phyloP scores from a whole-genome alignment of 2,113 vertebrate genomes.

The Pandion haliaetus region DNA sequence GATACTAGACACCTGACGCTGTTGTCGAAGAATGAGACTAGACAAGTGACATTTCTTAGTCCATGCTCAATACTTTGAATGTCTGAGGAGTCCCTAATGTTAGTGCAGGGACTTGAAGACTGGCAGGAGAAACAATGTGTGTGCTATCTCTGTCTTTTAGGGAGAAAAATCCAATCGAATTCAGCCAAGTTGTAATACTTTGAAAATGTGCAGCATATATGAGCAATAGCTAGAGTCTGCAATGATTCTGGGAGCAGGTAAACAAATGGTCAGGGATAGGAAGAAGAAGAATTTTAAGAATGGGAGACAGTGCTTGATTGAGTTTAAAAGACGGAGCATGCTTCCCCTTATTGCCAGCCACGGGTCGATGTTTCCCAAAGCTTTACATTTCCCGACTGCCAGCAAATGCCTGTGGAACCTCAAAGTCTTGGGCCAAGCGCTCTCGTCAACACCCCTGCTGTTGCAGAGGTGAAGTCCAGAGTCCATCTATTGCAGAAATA shows the following conservation, averaged over 20 bases:
- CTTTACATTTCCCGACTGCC: background rate
- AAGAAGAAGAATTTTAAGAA: background rate
- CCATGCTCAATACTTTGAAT: background rate
- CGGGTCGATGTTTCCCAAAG: background rate
- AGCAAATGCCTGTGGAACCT: background rate
- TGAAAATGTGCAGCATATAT: background rate
- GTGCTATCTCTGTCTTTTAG: background rate
- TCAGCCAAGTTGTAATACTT: background rate
- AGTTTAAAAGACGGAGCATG: background rate
- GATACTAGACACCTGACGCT: background rate
- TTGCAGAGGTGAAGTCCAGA: background rate
- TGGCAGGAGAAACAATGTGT: background rate
- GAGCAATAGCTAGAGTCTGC: background rate
- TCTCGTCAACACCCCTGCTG: fast-evolving
- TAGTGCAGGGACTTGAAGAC: background rate
- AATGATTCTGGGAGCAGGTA: background rate
- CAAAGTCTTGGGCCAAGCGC: background rate
- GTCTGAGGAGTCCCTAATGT: background rate
- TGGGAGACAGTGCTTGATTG: background rate
- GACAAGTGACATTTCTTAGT: background rate
- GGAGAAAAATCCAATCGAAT: background rate
- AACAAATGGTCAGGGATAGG: background rate
- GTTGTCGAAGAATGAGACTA: background rate
- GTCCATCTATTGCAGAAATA: background rate
- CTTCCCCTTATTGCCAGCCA: background rate